Conservation (phyloP, 2,888 invertebrate genomes). For the Trypoxylon attenuatum region DNA sequence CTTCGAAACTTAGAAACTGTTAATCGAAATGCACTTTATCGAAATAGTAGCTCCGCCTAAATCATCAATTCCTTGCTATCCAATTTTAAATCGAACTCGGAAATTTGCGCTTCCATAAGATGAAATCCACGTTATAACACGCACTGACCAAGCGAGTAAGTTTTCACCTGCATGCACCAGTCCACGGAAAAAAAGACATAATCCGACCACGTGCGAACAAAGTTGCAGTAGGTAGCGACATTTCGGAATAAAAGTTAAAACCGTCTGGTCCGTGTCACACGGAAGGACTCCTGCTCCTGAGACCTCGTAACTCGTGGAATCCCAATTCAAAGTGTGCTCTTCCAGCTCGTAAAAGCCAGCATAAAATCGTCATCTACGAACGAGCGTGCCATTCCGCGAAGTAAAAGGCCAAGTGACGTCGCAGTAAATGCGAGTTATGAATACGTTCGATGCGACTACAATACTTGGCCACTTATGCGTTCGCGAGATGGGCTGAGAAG, state of each 20-base stretch:
- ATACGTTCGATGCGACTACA: constrained; percentile 66
- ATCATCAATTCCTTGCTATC: too few relatives aligned
- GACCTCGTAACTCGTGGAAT: constrained; percentile 50
- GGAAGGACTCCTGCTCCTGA: constrained; percentile 31
- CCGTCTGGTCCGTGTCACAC: constrained; percentile 33
- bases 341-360: constrained; percentile 66
- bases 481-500: not conserved
- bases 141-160: not conserved
- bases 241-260: constrained; percentile 48
- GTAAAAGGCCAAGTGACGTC: constrained; percentile 63
- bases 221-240: constrained; percentile 28
- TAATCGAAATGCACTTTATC: not conserved
- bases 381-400: constrained; percentile 56
- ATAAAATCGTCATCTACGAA: constrained; percentile 68
- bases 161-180: constrained; percentile 30
- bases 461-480: constrained; percentile 36
- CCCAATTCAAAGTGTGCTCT: constrained; percentile 66
- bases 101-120: not conserved
- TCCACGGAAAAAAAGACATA: constrained; percentile 31
- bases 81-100: too few relatives aligned
- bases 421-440: constrained; percentile 66
- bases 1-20: too few relatives aligned
- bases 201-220: constrained; percentile 40
- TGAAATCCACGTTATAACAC: too few relatives aligned
- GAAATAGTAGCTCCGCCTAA: too few relatives aligned